phyloP scores from a whole-genome alignment of 2,113 vertebrate species.

The Phylloscopus trochiloides region DNA sequence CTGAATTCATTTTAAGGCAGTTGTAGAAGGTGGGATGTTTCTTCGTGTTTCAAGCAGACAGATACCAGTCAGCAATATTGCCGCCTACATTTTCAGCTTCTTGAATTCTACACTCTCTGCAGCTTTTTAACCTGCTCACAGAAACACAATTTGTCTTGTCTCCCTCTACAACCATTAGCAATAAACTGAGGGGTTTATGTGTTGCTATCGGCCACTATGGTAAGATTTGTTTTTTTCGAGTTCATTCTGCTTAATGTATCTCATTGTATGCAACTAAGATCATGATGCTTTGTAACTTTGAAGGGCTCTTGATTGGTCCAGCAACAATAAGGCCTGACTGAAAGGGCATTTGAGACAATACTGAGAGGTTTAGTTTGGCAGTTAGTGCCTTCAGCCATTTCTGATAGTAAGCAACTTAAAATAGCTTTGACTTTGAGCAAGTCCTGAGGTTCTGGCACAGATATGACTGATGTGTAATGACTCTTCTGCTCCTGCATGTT shows the following conservation, averaged over 20 bases:
- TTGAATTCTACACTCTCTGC: background rate
- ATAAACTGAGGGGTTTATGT: background rate
- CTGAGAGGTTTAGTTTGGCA: background rate
- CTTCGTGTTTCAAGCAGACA: background rate
- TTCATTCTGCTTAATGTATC: background rate
- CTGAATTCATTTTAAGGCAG: background rate
- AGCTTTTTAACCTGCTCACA: background rate
- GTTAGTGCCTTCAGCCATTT: background rate
- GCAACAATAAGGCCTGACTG: background rate
- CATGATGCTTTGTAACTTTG: background rate
- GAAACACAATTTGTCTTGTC: background rate
- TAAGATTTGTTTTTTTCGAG: background rate
- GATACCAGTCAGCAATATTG: background rate
- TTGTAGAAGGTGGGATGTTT: background rate
- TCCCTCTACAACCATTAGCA: background rate
- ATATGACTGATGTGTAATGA: background rate
- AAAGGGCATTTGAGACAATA: background rate
- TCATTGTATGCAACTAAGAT: background rate
- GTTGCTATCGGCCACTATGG: background rate
- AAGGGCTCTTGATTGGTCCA: background rate
- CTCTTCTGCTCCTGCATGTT: background rate
- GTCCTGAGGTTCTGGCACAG: background rate
- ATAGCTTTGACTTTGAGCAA: background rate
- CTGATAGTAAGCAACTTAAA: background rate
- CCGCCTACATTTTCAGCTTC: background rate